Conservation (phyloP, 2,888 invertebrate genomes). For the Dione juno region DNA sequence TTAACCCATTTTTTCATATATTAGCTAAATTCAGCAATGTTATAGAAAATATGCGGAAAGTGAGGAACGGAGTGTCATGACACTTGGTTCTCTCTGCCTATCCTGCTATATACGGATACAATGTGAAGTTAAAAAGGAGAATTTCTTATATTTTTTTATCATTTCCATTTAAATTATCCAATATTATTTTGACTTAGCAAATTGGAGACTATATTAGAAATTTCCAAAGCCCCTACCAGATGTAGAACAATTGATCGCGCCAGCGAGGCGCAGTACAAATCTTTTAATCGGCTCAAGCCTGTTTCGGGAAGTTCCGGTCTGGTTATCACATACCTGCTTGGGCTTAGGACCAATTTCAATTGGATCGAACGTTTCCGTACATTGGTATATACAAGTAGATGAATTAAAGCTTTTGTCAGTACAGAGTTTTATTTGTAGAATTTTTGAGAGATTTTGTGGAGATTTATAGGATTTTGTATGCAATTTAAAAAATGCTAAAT, state of each 20-base stretch:
- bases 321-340: constrained; percentile 30
- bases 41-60: no score
- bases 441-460: neutral
- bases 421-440: neutral
- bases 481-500: neutral
- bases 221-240: neutral
- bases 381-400: neutral
- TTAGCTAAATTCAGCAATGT: no score
- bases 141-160: no score
- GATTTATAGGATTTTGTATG: neutral
- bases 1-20: no score
- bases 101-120: no score
- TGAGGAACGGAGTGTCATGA: no score
- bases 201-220: neutral
- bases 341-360: constrained; percentile 27
- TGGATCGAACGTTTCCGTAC: constrained; percentile 3
- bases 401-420: constrained; percentile 8
- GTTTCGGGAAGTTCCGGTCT: constrained; percentile 35
- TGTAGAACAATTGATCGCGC: constrained; percentile 6
- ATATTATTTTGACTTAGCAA: neutral
- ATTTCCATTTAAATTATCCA: no score
- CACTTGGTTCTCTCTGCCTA: no score
- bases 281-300: constrained; percentile 38
- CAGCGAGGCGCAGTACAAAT: constrained; percentile 27
- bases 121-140: no score